phyloP scores from a whole-genome alignment of 2,888 invertebrate species.

The Rhingia campestris region DNA sequence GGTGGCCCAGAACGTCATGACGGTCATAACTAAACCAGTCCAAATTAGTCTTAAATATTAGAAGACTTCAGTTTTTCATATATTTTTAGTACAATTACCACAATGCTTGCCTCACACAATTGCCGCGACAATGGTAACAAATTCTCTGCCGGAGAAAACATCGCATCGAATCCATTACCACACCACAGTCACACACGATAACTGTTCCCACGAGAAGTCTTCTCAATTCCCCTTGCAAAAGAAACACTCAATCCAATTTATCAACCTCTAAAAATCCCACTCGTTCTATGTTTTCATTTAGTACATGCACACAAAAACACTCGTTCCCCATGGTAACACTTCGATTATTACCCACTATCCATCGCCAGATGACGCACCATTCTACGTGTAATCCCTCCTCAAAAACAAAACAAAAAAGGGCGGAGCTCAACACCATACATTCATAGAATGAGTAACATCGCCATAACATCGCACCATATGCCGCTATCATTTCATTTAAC shows the following conservation, averaged over 20 bases:
- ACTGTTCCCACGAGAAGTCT: neutral
- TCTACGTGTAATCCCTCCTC: conserved; percentile 46
- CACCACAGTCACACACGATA: neutral
- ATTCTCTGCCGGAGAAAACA: neutral
- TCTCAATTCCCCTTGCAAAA: conserved; percentile 10
- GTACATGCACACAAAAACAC: conserved; percentile 27
- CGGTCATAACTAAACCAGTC: conserved; percentile 5
- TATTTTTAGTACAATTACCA: no score
- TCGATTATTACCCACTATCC: neutral
- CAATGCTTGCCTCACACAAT: no score
- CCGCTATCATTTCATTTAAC: conserved; percentile 15
- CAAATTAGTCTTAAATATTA: no score
- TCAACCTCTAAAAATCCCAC: neutral
- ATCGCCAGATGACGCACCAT: conserved; percentile 25
- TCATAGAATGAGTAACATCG: conserved; percentile 44
- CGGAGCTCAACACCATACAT: conserved; percentile 48
- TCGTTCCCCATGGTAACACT: conserved; percentile 39
- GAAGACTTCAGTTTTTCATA: no score
- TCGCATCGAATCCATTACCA: neutral
- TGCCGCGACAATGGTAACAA: no score
- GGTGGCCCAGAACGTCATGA: conserved; percentile 35
- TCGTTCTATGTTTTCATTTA: conserved; percentile 65
- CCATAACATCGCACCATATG: conserved; percentile 31
- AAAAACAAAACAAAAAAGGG: conserved; percentile 71
- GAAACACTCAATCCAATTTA: conserved; percentile 7